A percentile compares a stretch with the other conserved stretches of the same genome.
Conservation (phyloP, 2,888 invertebrate species). For the Ctenicera cuprea region DNA sequence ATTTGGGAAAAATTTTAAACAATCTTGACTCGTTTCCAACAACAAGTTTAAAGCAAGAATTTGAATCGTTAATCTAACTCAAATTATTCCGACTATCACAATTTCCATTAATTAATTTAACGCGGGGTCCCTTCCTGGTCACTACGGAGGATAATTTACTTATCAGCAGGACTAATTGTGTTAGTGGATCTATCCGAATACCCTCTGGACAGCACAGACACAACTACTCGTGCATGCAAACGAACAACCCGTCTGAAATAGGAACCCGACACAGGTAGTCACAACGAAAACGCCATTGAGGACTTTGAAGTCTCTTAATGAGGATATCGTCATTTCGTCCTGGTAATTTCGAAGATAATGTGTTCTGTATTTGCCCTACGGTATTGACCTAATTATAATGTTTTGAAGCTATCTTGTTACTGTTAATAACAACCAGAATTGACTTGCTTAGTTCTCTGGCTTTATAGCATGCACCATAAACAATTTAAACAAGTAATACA, state of each 20-base stretch:
- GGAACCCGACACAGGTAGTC: constrained; percentile 13
- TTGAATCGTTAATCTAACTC: constrained; percentile 11
- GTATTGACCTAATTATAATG: too few relatives aligned
- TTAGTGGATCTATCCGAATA: constrained; percentile 45
- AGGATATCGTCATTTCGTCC: constrained; percentile 6
- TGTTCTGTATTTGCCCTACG: not conserved
- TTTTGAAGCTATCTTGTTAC: too few relatives aligned
- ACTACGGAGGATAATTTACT: constrained; percentile 47
- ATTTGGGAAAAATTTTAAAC: constrained; percentile 24
- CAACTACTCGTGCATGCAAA: constrained; percentile 45
- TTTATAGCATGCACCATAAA: too few relatives aligned
- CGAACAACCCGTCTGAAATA: constrained; percentile 31
- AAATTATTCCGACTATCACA: constrained; percentile 39
- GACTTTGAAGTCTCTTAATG: constrained; percentile 29
- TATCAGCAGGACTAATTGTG: constrained; percentile 46
- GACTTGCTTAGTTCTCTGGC: too few relatives aligned
- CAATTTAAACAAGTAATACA: too few relatives aligned
- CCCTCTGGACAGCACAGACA: constrained; percentile 40
- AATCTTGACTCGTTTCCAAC: not conserved
- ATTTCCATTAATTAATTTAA: constrained; percentile 47
- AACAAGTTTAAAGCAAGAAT: not conserved
- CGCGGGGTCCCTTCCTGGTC: constrained; percentile 30
- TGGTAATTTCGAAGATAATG: constrained; percentile 5
- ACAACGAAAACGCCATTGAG: constrained; percentile 12
- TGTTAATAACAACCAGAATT: too few relatives aligned